These are phyloP conservation scores for Procambarus clarkii DNA, from an alignment of 1,140 invertebrate species.

Conservation along the genomic window DNA sequence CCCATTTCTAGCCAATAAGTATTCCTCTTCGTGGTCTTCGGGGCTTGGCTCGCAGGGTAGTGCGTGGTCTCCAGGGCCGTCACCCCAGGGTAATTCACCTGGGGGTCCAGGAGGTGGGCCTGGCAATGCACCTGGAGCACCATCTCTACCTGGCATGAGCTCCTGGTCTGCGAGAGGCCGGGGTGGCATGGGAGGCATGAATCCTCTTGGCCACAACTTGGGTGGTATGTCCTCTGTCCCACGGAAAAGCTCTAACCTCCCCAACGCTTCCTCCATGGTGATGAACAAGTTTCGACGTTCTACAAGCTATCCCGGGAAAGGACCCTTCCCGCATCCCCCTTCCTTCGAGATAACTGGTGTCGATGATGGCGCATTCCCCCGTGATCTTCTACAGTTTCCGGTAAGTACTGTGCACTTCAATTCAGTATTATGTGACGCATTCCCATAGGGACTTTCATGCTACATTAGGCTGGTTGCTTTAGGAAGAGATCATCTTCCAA, in stretches of 20 bases:
- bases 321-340: slow-evolving; percentile 63
- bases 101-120: slow-evolving; percentile 64
- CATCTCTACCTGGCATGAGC: slow-evolving; percentile 51
- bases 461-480: no score
- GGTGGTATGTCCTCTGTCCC: slow-evolving; percentile 63
- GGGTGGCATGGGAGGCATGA: slow-evolving; percentile 55
- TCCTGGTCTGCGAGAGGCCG: slow-evolving; percentile 52
- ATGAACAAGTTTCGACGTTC: slow-evolving; percentile 69
- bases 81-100: slow-evolving; percentile 61
- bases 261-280: slow-evolving; percentile 62
- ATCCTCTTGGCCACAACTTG: slow-evolving; percentile 57
- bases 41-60: slow-evolving; percentile 64
- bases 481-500: no score
- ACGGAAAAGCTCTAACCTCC: slow-evolving; percentile 56
- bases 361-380: slow-evolving; percentile 60
- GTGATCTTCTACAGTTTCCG: slow-evolving; percentile 64
- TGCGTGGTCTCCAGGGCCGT: slow-evolving; percentile 67
- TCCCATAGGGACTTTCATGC: no score
- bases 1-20: slow-evolving; percentile 67
- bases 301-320: slow-evolving; percentile 67
- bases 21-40: slow-evolving; percentile 62
- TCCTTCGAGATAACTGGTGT: slow-evolving; percentile 68
- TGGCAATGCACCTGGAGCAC: slow-evolving; percentile 41
- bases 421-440: not conserved
- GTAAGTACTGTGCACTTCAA: slow-evolving; percentile 10